Evolutionary conservation across 1,140 invertebrate species (phyloP).

Genomic region (Rhizoglyphus robini): DNA sequence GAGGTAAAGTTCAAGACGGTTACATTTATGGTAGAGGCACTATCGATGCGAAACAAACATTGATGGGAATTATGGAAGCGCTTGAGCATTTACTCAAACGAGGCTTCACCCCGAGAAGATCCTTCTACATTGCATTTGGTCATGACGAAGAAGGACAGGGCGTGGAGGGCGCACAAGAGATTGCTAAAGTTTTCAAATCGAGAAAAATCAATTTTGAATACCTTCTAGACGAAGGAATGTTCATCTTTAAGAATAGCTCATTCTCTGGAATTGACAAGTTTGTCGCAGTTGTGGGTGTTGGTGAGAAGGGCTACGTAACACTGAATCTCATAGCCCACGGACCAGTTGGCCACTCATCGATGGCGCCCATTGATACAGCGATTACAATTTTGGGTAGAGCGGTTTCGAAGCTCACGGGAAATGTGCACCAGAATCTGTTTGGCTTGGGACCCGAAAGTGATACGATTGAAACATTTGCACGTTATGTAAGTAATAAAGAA

Average conservation of each 20-base stretch:
- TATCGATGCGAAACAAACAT: conserved; percentile 42
- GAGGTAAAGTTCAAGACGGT: conserved; percentile 35
- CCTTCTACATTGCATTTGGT: no score
- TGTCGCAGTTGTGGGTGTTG: conserved; percentile 13
- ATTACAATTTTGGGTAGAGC: no score
- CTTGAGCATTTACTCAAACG: conserved; percentile 37
- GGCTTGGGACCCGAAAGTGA: no score
- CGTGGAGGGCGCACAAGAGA: conserved; percentile 35
- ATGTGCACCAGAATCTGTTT: no score
- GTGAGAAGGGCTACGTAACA: no score
- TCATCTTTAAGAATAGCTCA: conserved; percentile 31
- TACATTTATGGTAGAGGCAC: conserved; percentile 44
- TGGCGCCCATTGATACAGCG: no score
- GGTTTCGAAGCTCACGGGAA: no score
- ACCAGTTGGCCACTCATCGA: no score
- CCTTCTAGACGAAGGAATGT: conserved; percentile 42
- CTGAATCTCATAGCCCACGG: no score
- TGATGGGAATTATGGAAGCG: conserved; percentile 43
- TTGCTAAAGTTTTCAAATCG: conserved; percentile 33
- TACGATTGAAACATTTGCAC: no score
- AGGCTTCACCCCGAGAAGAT: conserved; percentile 32
- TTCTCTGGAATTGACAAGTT: background rate
- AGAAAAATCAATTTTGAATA: conserved; percentile 38
- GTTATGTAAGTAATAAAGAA: no score
- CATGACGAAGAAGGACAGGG: no score